Evolutionary conservation across 2,113 vertebrate genomes (phyloP).

Genomic region (Pithys albifrons): DNA sequence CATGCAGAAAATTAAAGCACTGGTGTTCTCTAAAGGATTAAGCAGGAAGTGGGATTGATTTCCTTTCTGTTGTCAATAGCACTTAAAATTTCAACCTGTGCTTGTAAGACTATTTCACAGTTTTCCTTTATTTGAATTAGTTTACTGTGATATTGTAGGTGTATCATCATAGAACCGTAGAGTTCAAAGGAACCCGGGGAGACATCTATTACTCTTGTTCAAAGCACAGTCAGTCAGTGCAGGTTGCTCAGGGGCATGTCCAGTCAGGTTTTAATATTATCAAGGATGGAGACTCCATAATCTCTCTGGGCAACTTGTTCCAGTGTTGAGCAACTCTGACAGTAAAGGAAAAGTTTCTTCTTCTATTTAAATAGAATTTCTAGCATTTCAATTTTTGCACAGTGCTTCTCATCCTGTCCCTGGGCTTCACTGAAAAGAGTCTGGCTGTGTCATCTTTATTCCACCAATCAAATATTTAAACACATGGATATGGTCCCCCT

Average conservation of each 20-base stretch:
- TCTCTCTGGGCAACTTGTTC: background rate
- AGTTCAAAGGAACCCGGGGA: background rate
- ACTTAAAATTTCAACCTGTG: background rate
- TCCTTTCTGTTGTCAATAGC: background rate
- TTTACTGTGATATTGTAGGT: slow-evolving; percentile 10
- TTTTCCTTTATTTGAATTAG: slow-evolving; percentile 29
- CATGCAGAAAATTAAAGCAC: background rate
- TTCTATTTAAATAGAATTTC: background rate
- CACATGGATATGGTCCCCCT: background rate
- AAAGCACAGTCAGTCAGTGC: background rate
- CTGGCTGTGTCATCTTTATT: background rate
- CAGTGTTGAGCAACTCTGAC: background rate
- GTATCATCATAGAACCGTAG: background rate
- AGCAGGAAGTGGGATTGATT: slow-evolving; percentile 1
- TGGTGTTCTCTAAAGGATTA: background rate
- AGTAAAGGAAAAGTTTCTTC: background rate
- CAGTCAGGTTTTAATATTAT: background rate
- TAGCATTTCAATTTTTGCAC: background rate
- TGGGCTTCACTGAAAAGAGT: background rate
- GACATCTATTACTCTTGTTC: background rate
- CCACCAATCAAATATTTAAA: background rate
- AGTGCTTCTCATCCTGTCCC: background rate
- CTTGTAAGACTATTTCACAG: background rate
- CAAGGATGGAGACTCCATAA: background rate
- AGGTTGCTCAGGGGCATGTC: background rate